phyloP scores from a whole-genome alignment of 2,113 vertebrate genomes.

The Nycticryphes semicollaris region DNA sequence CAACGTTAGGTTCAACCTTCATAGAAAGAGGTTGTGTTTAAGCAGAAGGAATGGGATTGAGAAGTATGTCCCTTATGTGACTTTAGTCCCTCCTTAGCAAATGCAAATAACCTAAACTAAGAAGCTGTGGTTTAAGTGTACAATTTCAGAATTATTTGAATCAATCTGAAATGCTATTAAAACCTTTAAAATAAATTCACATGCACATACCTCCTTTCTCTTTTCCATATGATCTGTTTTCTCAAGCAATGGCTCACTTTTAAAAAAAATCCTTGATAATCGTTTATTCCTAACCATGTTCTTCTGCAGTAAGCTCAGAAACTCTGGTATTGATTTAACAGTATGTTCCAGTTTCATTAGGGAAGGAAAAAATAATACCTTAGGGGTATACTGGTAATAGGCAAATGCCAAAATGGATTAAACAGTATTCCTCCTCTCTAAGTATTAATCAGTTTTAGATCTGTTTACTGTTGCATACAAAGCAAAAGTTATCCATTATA shows the following conservation, averaged over 20 bases:
- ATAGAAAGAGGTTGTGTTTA: not conserved
- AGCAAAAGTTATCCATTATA: not conserved
- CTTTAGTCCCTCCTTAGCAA: not conserved
- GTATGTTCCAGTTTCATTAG: not conserved
- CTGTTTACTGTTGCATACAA: constrained; percentile 21
- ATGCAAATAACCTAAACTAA: not conserved
- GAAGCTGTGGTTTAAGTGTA: not conserved
- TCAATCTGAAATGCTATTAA: not conserved
- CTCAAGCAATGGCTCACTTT: not conserved
- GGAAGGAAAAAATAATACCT: constrained; percentile 1
- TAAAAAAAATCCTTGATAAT: not conserved
- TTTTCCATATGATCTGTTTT: not conserved
- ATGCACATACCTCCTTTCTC: not conserved
- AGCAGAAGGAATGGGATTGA: not conserved
- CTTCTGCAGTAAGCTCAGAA: not conserved
- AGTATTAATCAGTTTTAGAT: not conserved
- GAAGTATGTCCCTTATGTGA: not conserved
- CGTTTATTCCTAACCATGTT: not conserved
- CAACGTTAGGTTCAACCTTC: not conserved
- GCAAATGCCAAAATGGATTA: not conserved
- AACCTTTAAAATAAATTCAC: not conserved
- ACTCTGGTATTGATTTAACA: not conserved
- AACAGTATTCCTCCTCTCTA: not conserved
- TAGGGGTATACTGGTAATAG: not conserved
- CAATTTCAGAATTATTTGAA: not conserved